phyloP scores from a whole-genome alignment of 2,113 vertebrate species.

The Triplophysa dalaica region DNA sequence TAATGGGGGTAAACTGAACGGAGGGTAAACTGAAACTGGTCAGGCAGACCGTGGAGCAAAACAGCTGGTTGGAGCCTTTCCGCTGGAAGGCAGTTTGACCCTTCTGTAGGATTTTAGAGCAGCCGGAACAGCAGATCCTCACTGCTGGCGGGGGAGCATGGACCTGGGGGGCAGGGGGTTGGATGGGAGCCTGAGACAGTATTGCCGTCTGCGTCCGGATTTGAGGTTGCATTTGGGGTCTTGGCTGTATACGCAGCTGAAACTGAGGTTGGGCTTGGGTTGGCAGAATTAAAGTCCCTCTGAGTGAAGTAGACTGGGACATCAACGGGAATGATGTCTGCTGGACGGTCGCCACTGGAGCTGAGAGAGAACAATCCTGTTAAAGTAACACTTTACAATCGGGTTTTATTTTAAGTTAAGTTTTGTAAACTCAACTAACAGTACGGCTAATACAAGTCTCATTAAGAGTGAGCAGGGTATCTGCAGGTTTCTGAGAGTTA shows the following conservation, averaged over 20 bases:
- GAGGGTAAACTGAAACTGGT: conserved; percentile 86
- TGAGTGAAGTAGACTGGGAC: conserved; percentile 54
- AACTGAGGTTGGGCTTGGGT: conserved; percentile 27
- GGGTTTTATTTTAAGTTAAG: too few species aligned
- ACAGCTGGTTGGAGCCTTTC: conserved; percentile 97
- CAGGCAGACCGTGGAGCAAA: conserved; percentile 96
- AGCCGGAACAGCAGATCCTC: conserved; percentile 92
- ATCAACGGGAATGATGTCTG: conserved; percentile 25
- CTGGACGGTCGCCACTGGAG: conserved; percentile 39
- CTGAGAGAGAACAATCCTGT: conserved; percentile 15
- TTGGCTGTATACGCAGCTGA: conserved; percentile 35
- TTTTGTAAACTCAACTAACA: neutral
- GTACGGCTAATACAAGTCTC: neutral
- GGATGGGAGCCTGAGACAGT: conserved; percentile 39
- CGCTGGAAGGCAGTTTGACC: conserved; percentile 97
- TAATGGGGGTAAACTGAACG: conserved; percentile 62
- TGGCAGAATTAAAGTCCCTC: conserved; percentile 19
- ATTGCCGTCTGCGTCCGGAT: conserved; percentile 38
- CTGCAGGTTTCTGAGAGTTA: too few species aligned
- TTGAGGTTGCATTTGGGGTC: conserved; percentile 20
- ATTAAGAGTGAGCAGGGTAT: neutral
- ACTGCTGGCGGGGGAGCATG: conserved; percentile 70
- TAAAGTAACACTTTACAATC: neutral
- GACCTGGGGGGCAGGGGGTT: conserved; percentile 25
- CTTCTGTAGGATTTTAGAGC: conserved; percentile 93